These are phyloP conservation scores for Catocala fraxini DNA, from an alignment of 2,888 invertebrate genomes.

Conservation along the genomic window DNA sequence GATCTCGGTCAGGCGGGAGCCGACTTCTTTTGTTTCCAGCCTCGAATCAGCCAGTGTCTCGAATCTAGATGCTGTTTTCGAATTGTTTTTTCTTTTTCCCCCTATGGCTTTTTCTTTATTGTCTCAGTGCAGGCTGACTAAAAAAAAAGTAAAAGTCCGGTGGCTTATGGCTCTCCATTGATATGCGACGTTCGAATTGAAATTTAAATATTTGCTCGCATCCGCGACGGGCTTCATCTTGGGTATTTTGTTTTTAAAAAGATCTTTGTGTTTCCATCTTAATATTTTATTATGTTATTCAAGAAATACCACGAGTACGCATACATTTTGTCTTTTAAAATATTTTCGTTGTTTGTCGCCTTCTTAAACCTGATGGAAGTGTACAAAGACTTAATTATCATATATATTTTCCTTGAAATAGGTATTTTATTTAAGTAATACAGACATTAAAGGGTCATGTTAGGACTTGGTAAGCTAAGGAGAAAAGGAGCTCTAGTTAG, in stretches of 20 bases:
- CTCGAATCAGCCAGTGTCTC: constrained; percentile 86
- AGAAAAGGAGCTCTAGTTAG: too few relatives aligned
- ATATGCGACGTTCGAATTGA: constrained; percentile 87
- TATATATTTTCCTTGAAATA: not conserved
- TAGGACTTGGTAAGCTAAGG: too few relatives aligned
- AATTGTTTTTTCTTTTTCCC: constrained; percentile 72
- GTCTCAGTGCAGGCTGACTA: constrained; percentile 80
- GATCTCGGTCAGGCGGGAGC: constrained; percentile 87
- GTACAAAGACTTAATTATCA: constrained; percentile 3
- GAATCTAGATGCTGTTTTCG: constrained; percentile 86
- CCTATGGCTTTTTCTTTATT: constrained; percentile 85
- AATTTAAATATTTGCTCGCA: constrained; percentile 87
- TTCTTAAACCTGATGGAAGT: constrained; percentile 10
- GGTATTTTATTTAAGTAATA: not conserved
- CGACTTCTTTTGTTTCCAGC: constrained; percentile 85
- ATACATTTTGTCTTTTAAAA: constrained; percentile 32
- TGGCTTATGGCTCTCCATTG: constrained; percentile 88
- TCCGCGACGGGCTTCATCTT: constrained; percentile 80
- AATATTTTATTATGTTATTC: constrained; percentile 79
- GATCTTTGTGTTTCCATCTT: constrained; percentile 79
- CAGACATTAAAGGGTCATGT: too few relatives aligned
- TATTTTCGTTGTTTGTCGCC: constrained; percentile 41
- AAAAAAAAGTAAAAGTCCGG: constrained; percentile 79
- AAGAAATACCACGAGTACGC: constrained; percentile 48
- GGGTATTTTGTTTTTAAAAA: constrained; percentile 78